Conservation (phyloP, 2,888 invertebrate genomes). For the Allacma fusca region DNA sequence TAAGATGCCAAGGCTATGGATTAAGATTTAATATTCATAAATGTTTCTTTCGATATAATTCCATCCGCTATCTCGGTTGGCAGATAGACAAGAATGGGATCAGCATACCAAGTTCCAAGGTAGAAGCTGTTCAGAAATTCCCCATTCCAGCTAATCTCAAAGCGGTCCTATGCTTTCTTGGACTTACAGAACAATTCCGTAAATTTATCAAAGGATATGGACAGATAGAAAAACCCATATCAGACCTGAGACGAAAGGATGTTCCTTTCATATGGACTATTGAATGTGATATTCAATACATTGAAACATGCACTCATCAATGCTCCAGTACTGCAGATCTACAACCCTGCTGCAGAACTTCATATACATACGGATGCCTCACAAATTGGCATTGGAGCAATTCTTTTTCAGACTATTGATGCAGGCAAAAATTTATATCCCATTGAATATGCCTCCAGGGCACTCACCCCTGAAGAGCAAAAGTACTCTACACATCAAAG, state of each 20-base stretch:
- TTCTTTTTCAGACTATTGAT: neutral
- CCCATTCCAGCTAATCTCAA: constrained; percentile 39
- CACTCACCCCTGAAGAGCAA: neutral
- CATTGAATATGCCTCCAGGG: neutral
- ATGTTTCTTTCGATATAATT: constrained; percentile 9
- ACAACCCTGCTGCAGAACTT: neutral
- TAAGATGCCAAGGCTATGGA: neutral
- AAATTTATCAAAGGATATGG: constrained; percentile 46
- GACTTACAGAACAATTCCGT: constrained; percentile 51
- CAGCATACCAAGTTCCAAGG: neutral
- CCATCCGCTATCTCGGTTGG: constrained; percentile 2
- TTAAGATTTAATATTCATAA: neutral
- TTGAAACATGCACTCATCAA: neutral
- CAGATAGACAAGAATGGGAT: constrained; percentile 8
- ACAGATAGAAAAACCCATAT: neutral
- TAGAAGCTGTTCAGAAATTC: constrained; percentile 45
- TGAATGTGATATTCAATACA: too few species aligned
- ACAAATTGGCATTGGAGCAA: constrained; percentile 30
- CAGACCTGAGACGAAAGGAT: too few species aligned
- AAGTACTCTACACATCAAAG: constrained; percentile 50
- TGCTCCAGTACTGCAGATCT: constrained; percentile 21
- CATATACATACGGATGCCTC: constrained; percentile 30
- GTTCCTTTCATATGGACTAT: too few species aligned
- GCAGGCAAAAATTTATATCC: neutral
- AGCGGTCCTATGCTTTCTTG: constrained; percentile 49